Evolutionary conservation across 2,888 invertebrate genomes (phyloP).

Genomic region (Zaprionus lineosus): DNA sequence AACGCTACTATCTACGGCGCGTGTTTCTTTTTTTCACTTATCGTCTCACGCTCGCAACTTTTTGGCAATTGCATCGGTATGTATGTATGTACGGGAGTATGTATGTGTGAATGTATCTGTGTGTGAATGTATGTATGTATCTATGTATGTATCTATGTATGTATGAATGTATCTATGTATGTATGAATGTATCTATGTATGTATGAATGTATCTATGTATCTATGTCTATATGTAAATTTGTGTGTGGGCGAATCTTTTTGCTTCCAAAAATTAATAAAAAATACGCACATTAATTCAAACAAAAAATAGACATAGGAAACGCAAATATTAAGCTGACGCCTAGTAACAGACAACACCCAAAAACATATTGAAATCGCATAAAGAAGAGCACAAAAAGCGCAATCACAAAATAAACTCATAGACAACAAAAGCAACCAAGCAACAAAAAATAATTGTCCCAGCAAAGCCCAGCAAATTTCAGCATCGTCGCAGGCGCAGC

Average conservation of each 20-base stretch:
- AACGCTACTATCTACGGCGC: neutral
- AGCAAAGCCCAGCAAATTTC: no score
- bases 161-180: no score
- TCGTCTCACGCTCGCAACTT: conserved; percentile 42
- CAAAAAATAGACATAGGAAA: conserved; percentile 3
- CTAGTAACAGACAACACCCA: conserved; percentile 20
- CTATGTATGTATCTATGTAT: neutral
- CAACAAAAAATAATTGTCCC: no score
- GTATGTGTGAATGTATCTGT: no score
- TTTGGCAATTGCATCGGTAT: conserved; percentile 33
- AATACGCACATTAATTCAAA: no score
- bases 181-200: no score
- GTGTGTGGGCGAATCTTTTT: no score
- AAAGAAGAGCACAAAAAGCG: conserved; percentile 5
- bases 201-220: no score
- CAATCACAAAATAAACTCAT: conserved; percentile 1
- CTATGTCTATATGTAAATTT: no score
- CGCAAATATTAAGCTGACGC: conserved; percentile 4
- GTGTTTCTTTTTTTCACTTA: conserved; percentile 16
- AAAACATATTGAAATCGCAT: conserved; percentile 11
- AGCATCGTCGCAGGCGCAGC: neutral
- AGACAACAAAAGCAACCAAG: conserved; percentile 4
- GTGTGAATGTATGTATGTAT: neutral
- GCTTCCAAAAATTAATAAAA: neutral
- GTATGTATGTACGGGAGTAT: no score